A percentile compares a stretch with the other conserved stretches of the same genome.
phyloP scores from a whole-genome alignment of 92 coral and sea anemone genomes.

The Actinostola sp. region DNA sequence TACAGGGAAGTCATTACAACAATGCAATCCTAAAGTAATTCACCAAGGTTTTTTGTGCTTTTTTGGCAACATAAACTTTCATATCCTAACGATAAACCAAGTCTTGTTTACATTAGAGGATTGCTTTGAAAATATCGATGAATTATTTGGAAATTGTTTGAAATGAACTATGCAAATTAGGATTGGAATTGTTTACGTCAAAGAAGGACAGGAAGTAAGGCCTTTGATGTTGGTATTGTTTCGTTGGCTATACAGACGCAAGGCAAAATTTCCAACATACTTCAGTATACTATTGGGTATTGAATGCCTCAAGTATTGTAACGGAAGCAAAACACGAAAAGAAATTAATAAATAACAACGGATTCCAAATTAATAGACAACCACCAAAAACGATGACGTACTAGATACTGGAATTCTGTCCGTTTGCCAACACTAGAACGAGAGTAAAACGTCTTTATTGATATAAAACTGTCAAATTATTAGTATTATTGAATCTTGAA shows the following conservation, averaged over 20 bases:
- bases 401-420: background rate
- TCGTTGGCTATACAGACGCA: background rate
- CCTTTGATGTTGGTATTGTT: background rate
- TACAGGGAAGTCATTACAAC: background rate
- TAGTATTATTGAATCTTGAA: constrained; percentile 9
- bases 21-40: constrained; percentile 1
- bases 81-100: too few species aligned
- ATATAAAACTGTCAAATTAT: constrained; percentile 1
- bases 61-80: background rate
- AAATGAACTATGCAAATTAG: background rate
- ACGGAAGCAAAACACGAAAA: background rate
- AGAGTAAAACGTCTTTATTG: background rate
- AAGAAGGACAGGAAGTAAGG: background rate
- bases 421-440: too few species aligned
- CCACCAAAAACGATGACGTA: background rate
- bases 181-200: background rate
- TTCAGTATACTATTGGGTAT: background rate
- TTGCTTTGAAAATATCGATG: too few species aligned
- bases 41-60: background rate
- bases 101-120: too few species aligned
- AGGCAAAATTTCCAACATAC: background rate
- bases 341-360: constrained; percentile 11
- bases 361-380: background rate
- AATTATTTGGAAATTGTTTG: background rate
- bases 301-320: background rate